Base-by-base conservation (phyloP, 2,888 invertebrate genomes). In the Drosophila melanocephala region DNA sequence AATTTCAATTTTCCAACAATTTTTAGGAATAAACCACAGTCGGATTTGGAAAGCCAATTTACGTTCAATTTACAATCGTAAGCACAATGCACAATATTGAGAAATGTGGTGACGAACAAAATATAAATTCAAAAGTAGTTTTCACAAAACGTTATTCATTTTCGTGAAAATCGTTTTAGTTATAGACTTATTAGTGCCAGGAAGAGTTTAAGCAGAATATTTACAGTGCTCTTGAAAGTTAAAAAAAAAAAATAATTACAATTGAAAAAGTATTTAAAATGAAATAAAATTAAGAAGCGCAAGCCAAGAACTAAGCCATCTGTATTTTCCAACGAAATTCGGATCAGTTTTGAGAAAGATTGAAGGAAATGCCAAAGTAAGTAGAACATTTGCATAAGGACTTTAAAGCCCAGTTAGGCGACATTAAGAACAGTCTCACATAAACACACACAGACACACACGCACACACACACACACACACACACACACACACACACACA, bases 381-480 rank as follows among this genome's bases (percentile, higher is more conserved):
- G n/a, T 44, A 5, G 1, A 33, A 50, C 10, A 51, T 26, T 50
- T 60, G 33, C 35, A 9, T 10, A 10, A 9, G n/a, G n/a, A 22
- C 9, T 22, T 62, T 22, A 62, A 42, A 26, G 16, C 19, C 26
- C 26, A 51, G 51, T 52, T 61, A 16, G 30, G n/a, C 39, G 57
- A 37, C 14, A 22, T 16, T 22, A 22, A 44, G 22, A 28, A 26
- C 14, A 16, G 39, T 55, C 35, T 35, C 14, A 35, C 35, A 14
- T 14, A 35, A 35, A 14, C 12, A 35, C 19, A 5, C 55, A 67
- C 42, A 60, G 35, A 28, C 37, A 47, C 35, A 42, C n/a, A 42
- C 16, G 14, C 26, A 32, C 28, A 44, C 44, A 56, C 10, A 57
- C 44, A 58, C 52, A 32, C 37, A 56, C 35, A 37, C 47, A 47